Evolutionary conservation across 2,797 vertebrate genomes (phyloP).

Genomic region (Sebastes hubbsi): DNA sequence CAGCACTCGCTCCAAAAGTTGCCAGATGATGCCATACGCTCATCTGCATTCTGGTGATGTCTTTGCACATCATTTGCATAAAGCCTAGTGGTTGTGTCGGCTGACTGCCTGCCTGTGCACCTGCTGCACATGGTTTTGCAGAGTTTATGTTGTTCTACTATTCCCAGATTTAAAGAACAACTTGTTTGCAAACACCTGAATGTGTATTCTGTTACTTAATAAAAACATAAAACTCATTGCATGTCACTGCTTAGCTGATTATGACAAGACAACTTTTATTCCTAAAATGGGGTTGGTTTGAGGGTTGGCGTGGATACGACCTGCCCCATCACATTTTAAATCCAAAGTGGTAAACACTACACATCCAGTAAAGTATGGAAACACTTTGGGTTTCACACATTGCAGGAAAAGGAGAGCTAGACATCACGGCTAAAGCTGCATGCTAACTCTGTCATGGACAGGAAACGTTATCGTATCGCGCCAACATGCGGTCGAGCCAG

Average conservation of each 20-base stretch:
- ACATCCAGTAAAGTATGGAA: no score
- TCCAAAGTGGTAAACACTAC: no score
- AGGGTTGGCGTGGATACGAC: no score
- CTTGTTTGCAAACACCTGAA: background rate
- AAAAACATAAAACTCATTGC: background rate
- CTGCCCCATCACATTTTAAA: no score
- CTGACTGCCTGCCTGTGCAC: no score
- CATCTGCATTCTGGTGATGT: background rate
- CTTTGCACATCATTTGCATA: background rate
- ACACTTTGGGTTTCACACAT: no score
- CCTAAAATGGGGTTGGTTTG: conserved; percentile 14
- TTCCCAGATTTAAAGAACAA: background rate
- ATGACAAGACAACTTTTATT: conserved; percentile 7
- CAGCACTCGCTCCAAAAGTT: background rate
- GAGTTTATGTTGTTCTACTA: background rate
- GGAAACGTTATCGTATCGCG: no score
- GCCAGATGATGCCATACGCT: background rate
- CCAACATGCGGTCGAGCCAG: no score
- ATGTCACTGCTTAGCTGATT: background rate
- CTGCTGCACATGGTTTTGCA: background rate
- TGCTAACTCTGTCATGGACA: no score
- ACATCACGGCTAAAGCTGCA: no score
- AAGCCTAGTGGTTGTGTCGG: background rate
- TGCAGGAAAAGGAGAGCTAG: no score
- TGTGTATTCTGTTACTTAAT: background rate